Evolutionary conservation across 2,797 vertebrate genomes (phyloP).

Genomic region (Apogon hyalosoma): DNA sequence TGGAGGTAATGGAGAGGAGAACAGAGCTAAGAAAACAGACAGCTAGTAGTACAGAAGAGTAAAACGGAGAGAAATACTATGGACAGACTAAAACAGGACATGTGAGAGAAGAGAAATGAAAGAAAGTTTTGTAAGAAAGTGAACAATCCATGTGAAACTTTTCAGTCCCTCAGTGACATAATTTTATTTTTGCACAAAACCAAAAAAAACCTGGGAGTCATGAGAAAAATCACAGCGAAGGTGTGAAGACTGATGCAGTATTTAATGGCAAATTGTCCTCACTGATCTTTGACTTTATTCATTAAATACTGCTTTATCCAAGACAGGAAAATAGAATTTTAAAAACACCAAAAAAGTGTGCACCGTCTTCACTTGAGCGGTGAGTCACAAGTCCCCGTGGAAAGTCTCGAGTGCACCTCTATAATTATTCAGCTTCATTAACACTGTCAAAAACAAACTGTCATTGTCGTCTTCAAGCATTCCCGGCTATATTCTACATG

Average conservation of each 20-base stretch:
- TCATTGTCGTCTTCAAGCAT: slow-evolving; percentile 8
- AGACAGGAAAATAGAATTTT: neutral
- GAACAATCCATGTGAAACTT: slow-evolving; percentile 8
- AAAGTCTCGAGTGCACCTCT: neutral
- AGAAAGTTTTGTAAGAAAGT: slow-evolving; percentile 18
- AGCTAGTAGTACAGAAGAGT: neutral
- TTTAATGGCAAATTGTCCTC: slow-evolving; percentile 17
- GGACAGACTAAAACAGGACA: slow-evolving; percentile 21
- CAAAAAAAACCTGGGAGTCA: neutral
- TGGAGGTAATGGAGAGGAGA: neutral
- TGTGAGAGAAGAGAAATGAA: neutral
- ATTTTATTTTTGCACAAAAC: slow-evolving; percentile 29
- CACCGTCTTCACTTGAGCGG: neutral
- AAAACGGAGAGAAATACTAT: neutral
- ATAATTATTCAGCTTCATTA: slow-evolving; percentile 27
- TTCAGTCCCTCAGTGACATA: neutral
- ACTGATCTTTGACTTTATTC: slow-evolving; percentile 11
- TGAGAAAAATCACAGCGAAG: slow-evolving; percentile 29
- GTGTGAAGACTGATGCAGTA: slow-evolving; percentile 25
- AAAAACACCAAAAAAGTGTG: neutral
- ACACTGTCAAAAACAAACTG: neutral
- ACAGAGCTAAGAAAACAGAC: slow-evolving; percentile 19
- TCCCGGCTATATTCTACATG: neutral
- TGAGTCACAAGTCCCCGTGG: neutral
- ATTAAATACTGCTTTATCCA: slow-evolving; percentile 17